Percentiles rank a stretch among this genome's conserved stretches.
phyloP scores from a whole-genome alignment of 2,888 invertebrate species.

The Sipha maydis region DNA sequence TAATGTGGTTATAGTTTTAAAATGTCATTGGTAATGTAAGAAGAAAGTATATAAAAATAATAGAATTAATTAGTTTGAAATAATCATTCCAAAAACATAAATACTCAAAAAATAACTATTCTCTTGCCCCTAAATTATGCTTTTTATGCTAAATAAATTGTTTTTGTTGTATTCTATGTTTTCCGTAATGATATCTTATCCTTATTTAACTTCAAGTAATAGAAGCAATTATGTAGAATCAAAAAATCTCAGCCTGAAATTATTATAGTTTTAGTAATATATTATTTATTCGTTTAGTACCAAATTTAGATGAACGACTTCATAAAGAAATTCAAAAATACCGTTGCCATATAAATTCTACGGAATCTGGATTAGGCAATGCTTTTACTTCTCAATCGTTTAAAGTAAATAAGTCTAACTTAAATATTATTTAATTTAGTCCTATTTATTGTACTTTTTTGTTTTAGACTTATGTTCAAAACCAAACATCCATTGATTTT shows the following conservation, averaged over 20 bases:
- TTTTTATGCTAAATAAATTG: neutral
- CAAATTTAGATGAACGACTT: conserved; percentile 44
- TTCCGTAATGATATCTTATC: neutral
- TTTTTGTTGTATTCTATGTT: neutral
- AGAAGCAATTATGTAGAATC: no score
- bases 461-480: conserved; percentile 58
- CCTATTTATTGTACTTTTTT: conserved; percentile 4
- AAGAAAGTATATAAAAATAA: no score
- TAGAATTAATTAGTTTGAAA: no score
- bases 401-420: conserved; percentile 33
- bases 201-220: no score
- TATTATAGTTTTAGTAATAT: neutral
- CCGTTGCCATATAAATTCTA: conserved; percentile 29
- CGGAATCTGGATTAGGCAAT: conserved; percentile 47
- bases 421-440: conserved; percentile 23
- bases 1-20: no score
- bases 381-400: conserved; percentile 57
- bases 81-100: no score
- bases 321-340: conserved; percentile 57
- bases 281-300: conserved; percentile 34
- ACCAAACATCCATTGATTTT: conserved; percentile 59
- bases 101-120: no score
- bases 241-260: no score
- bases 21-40: no score
- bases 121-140: no score